A percentile compares a stretch with the other conserved stretches of the same genome.
phyloP scores from a whole-genome alignment of 1,140 invertebrate species.

The Oscheius sp. region DNA sequence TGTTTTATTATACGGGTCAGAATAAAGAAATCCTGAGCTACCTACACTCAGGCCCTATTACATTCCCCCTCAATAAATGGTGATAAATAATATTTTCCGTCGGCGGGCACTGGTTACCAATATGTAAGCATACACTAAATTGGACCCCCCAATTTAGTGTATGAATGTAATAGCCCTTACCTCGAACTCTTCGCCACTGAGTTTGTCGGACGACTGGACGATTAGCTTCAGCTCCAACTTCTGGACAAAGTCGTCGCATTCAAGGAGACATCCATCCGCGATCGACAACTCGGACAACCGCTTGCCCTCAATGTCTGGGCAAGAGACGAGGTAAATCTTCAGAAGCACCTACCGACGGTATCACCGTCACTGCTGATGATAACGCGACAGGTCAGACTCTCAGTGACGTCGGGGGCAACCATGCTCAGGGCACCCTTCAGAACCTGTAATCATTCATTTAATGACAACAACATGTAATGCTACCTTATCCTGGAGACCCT shows the following conservation, averaged over 20 bases:
- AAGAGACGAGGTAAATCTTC: not conserved
- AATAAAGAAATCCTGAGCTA: too few relatives aligned
- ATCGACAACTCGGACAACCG: conserved; percentile 34
- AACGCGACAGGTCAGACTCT: conserved; percentile 70
- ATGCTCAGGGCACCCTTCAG: conserved; percentile 82
- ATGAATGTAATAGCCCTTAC: too few relatives aligned
- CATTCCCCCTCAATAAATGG: too few relatives aligned
- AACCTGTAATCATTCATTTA: not conserved
- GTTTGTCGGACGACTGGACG: not conserved
- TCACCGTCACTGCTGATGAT: conserved; percentile 41
- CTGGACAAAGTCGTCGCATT: conserved; percentile 39
- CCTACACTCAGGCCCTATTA: too few relatives aligned
- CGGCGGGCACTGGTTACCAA: too few relatives aligned
- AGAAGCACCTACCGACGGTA: not conserved
- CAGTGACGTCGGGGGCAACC: conserved; percentile 88
- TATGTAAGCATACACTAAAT: too few relatives aligned
- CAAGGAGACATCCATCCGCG: conserved; percentile 26
- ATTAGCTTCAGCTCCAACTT: conserved; percentile 31
- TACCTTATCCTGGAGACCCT: conserved; percentile 73
- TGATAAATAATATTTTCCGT: too few relatives aligned
- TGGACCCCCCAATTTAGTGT: too few relatives aligned
- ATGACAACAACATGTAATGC: not conserved
- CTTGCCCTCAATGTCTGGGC: conserved; percentile 25
- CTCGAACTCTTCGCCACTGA: conserved; percentile 29
- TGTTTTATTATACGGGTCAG: too few relatives aligned